Base-by-base conservation (phyloP, 2,113 vertebrate genomes). In the Regulus satrapa region DNA sequence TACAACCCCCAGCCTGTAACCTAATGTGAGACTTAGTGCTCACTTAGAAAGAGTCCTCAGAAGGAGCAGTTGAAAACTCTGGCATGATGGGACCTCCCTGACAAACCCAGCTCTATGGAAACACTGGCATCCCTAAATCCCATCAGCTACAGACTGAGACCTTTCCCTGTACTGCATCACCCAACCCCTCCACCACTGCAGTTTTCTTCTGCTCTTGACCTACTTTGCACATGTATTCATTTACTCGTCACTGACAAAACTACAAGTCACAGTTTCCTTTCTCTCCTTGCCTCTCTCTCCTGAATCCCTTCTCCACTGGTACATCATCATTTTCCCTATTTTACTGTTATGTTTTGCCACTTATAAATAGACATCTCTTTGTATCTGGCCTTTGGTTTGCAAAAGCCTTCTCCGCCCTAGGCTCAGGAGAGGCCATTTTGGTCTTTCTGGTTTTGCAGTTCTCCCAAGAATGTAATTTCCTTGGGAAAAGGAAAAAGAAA, bases 391-490 rank as follows among this genome's bases (percentile, higher is more conserved):
- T 95, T 89, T 97, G 88, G 79, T 93, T 96, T 97, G 67, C 68
- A 88, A 92, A 92, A 88, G 61, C 21, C 63, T 89, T 80, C 97
- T 97, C 97, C 95, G 1, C 98, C 97, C 96, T 97, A 80, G 82
- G 85, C 85, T 86, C 85, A 94, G 71, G 80, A 97, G 84, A 95
- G 83, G 54, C 77, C 88, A 91, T 96, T 92, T 96, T 3, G 31
- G 95, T 92, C 93, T 85, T 95, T 98, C 64, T 97, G 97, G 97
- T 97, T 98, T 97, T 95, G 80, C 95, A 92, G 90, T 96, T 97
- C 89, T 97, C 21, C 32, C 97, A 98, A 97, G 97, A 97, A 97
- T 98, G 87, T 97, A 97, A 96, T 97, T 97, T 97, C 88, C 91
- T 75, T 73, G 64, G 67, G 78, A 56, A 95, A 82, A 94, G 52